Evolutionary conservation across 2,113 vertebrate genomes (phyloP), one percentile per base, ranked within the genome.

Genomic region (Dasyurus viverrinus): DNA sequence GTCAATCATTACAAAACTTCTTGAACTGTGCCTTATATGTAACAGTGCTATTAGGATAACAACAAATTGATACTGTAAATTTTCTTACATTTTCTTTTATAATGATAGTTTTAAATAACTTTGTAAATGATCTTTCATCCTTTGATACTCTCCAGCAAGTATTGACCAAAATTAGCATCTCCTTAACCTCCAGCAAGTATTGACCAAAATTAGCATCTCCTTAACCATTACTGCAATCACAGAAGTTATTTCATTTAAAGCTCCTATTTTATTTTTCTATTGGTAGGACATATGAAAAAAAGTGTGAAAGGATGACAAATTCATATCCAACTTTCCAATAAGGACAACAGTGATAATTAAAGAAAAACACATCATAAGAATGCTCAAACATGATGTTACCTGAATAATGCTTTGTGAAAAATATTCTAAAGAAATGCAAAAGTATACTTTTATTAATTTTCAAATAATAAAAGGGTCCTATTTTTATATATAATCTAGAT

Each of bases 291-390:
- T 50, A 91, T 7, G 91, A 30, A 84, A 14, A 30, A 84, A 92
- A 92, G 93, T 36, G 0, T 90, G 48, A 53, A 25, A 94, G 94
- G 53, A 91, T 89, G 52, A 54, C 30, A 57, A 84, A 42, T 42
- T 84, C n/a, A 42, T n/a, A 84, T n/a, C n/a, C 68, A 84, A 93
- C 89, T 96, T 96, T 96, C 42, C 94, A 91, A 54, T 94, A 91
- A 92, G 52, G 57, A 93, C 84, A 91, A 26, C 52, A 60, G 11
- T 84, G 30, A 89, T 19, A 54, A 89, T 27, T 93, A 54, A 93
- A 93, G 68, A 57, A 14, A 57, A 93, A 76, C 92, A 89, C 2
- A 90, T 54, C n/a, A 50, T 54, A 42, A 92, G 12, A 6, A 89
- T 89, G 53, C 50, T 95, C 19, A 89, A 54, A 6, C 54, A 8